A percentile compares a stretch with the other conserved stretches of the same genome.
Conservation (phyloP, 2,113 vertebrate genomes). For the Brachirus orientalis region DNA sequence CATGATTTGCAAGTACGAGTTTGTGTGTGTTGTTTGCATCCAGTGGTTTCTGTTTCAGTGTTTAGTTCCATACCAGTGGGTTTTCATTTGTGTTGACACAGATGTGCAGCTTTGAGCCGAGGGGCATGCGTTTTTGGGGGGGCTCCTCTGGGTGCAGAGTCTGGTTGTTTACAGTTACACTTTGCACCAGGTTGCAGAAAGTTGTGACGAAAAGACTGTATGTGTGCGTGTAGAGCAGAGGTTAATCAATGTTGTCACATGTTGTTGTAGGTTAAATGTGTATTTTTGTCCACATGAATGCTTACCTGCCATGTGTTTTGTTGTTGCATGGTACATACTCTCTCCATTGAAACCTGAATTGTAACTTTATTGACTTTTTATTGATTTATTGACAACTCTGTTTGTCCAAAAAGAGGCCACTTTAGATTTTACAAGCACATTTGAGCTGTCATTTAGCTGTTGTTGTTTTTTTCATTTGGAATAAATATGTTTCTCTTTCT, state of each 20-base stretch:
- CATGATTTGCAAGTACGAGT: conserved; percentile 32
- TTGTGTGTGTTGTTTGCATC: conserved; percentile 56
- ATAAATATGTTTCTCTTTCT: conserved; percentile 34
- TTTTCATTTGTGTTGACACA: conserved; percentile 69
- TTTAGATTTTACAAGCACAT: conserved; percentile 25
- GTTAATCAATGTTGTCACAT: conserved; percentile 6
- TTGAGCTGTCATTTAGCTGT: background rate
- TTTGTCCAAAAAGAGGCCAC: conserved; percentile 6
- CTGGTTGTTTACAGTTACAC: conserved; percentile 48
- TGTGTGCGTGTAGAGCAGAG: too few species aligned
- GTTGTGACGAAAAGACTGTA: conserved; percentile 1
- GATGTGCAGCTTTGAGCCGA: conserved; percentile 62
- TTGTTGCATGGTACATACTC: background rate
- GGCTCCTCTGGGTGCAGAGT: conserved; percentile 45
- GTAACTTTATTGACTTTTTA: too few species aligned
- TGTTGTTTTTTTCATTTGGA: background rate
- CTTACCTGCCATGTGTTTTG: conserved; percentile 12
- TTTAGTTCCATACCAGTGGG: conserved; percentile 48
- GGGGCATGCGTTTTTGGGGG: conserved; percentile 39
- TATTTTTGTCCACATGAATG: conserved; percentile 5
- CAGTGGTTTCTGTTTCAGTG: conserved; percentile 55
- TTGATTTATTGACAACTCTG: too few species aligned
- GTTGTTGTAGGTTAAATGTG: background rate
- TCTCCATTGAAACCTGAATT: too few species aligned
- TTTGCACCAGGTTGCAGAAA: conserved; percentile 21